A percentile compares a stretch with the other conserved stretches of the same genome.
phyloP scores from a whole-genome alignment of 2,888 invertebrate genomes.

The Melikaiella ostensackeni region DNA sequence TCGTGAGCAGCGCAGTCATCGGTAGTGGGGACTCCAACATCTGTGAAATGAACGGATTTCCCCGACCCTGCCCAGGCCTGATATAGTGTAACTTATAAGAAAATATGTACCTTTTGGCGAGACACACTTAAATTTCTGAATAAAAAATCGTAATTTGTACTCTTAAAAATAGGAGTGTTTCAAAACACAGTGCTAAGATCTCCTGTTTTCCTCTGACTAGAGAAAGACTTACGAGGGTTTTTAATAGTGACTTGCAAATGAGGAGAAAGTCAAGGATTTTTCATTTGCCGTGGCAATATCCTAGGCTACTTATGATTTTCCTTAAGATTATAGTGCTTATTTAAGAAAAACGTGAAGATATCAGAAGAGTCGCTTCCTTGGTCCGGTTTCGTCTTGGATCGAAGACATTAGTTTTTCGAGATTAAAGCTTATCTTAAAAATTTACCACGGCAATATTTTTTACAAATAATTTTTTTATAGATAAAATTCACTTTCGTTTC shows the following conservation, averaged over 20 bases:
- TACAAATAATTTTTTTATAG: not conserved
- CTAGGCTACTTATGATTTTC: slow-evolving; percentile 23
- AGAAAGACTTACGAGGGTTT: slow-evolving; percentile 21
- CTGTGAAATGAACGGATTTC: too few relatives aligned
- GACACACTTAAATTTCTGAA: slow-evolving; percentile 10
- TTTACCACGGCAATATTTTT: slow-evolving; percentile 34
- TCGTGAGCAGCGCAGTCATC: too few relatives aligned
- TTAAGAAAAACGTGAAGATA: slow-evolving; percentile 34
- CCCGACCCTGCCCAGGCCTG: too few relatives aligned
- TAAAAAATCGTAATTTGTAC: slow-evolving; percentile 30
- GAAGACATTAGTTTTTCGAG: slow-evolving; percentile 35
- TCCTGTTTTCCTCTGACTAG: slow-evolving; percentile 24
- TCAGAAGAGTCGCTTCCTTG: slow-evolving; percentile 39
- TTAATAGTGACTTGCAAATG: slow-evolving; percentile 17
- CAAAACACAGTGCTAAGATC: slow-evolving; percentile 29
- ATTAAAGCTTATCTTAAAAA: slow-evolving; percentile 34
- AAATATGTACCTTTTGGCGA: not conserved
- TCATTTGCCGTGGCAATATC: slow-evolving; percentile 17
- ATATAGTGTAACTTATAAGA: not conserved
- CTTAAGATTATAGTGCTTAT: slow-evolving; percentile 29
- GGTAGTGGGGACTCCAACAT: too few relatives aligned
- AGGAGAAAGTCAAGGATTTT: slow-evolving; percentile 4
- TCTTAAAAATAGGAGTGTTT: slow-evolving; percentile 13
- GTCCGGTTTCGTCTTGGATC: slow-evolving; percentile 37
- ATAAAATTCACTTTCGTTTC: not conserved